phyloP scores from a whole-genome alignment of 2,113 vertebrate genomes.

The Dolichotis patagonum region DNA sequence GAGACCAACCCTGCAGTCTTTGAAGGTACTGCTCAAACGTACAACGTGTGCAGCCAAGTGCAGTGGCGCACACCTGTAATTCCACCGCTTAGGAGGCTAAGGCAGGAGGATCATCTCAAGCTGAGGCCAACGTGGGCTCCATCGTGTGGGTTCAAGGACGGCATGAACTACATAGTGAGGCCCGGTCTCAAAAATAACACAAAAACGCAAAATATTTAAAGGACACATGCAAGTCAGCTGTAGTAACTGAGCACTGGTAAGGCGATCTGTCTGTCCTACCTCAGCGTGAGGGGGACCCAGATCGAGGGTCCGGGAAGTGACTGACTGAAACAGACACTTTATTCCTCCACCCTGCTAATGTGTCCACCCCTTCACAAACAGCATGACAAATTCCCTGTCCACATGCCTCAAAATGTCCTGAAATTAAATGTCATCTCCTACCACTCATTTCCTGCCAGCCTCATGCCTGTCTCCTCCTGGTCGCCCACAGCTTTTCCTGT shows the following conservation, averaged over 20 bases:
- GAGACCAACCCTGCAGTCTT: neutral
- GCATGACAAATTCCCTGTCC: neutral
- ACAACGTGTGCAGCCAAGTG: neutral
- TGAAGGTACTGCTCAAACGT: neutral
- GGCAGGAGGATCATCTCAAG: neutral
- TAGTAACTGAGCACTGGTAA: rapidly evolving
- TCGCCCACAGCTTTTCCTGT: conserved; percentile 69
- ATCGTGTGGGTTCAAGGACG: neutral
- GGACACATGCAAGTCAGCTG: neutral
- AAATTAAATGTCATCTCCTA: conserved; percentile 42
- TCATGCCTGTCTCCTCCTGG: neutral
- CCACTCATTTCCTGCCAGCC: conserved; percentile 31
- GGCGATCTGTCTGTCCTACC: neutral
- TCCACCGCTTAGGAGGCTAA: neutral
- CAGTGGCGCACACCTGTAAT: neutral
- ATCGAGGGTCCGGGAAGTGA: no score
- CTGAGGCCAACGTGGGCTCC: neutral
- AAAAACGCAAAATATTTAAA: neutral
- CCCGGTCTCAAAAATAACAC: neutral
- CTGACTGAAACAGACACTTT: rapidly evolving
- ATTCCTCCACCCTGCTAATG: neutral
- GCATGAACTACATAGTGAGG: neutral
- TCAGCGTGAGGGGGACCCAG: neutral
- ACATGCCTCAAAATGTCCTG: conserved; percentile 15
- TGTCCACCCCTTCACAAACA: neutral